These are phyloP conservation scores for Taphrorychus bicolor DNA, from an alignment of 2,888 invertebrate species.

Conservation along the genomic window DNA sequence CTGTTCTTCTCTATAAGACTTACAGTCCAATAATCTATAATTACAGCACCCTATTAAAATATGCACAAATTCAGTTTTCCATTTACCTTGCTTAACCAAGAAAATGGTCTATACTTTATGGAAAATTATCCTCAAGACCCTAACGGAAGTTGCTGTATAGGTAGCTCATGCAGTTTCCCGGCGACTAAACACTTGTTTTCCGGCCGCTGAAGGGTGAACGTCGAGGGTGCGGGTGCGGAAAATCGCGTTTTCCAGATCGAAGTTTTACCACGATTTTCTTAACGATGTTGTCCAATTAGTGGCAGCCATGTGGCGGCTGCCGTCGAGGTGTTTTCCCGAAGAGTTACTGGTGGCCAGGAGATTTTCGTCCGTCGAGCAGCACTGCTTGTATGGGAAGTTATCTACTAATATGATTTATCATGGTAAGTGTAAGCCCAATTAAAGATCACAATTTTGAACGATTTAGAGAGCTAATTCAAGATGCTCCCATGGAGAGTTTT, in stretches of 20 bases:
- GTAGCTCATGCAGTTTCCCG: neutral
- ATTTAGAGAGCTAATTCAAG: no score
- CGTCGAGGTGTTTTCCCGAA: conserved; percentile 60
- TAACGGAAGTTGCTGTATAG: neutral
- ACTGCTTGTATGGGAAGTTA: conserved; percentile 62
- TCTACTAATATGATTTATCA: conserved; percentile 65
- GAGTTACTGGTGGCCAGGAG: conserved; percentile 59
- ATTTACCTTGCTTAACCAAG: no score
- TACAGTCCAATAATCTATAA: no score
- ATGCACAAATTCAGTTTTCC: no score
- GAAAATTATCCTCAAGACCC: no score
- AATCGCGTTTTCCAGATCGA: neutral
- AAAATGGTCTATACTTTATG: no score
- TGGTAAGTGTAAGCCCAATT: conserved; percentile 59
- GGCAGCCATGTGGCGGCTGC: conserved; percentile 61
- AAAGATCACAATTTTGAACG: no score
- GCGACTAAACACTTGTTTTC: conserved; percentile 4
- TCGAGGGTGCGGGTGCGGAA: neutral
- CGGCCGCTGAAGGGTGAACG: conserved; percentile 1
- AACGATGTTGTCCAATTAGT: conserved; percentile 45
- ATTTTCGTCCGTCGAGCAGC: conserved; percentile 56
- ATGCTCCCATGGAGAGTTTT: no score
- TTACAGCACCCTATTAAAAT: no score
- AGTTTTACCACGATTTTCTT: neutral
- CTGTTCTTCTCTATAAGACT: no score